Evolutionary conservation across 2,113 vertebrate species (phyloP).

Genomic region (Chloroceryle aenea): DNA sequence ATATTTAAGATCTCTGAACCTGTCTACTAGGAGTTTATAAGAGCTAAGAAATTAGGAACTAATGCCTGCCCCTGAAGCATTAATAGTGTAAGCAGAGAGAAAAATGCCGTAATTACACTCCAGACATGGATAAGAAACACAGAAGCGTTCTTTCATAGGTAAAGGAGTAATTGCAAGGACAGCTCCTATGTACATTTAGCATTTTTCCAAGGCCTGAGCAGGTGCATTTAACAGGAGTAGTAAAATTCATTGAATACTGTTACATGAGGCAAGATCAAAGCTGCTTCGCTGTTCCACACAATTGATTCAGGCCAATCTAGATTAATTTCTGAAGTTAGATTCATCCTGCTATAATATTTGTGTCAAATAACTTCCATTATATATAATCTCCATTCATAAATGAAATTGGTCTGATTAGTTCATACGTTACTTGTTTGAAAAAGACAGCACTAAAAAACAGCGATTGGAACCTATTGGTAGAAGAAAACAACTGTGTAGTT

Average conservation of each 20-base stretch:
- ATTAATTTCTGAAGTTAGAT: not conserved
- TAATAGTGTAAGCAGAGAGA: not conserved
- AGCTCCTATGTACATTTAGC: not conserved
- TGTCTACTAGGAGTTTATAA: not conserved
- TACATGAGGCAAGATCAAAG: not conserved
- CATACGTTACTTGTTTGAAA: not conserved
- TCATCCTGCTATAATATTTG: not conserved
- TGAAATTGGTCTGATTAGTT: not conserved
- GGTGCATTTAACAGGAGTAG: not conserved
- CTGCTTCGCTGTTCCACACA: not conserved
- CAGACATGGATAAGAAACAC: not conserved
- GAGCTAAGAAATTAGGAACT: not conserved
- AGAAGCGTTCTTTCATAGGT: not conserved
- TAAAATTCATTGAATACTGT: not conserved
- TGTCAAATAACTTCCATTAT: not conserved
- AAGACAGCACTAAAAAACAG: not conserved
- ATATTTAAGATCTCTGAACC: not conserved
- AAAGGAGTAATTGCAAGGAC: not conserved
- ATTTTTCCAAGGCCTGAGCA: not conserved
- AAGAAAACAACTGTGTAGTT: constrained; percentile 13
- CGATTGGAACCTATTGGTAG: not conserved
- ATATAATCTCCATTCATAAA: not conserved
- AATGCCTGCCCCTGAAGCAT: not conserved
- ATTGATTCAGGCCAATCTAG: not conserved
- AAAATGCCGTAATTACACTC: not conserved